Evolutionary conservation across 2,113 vertebrate genomes (phyloP).

Genomic region (Lampris megalopsis): DNA sequence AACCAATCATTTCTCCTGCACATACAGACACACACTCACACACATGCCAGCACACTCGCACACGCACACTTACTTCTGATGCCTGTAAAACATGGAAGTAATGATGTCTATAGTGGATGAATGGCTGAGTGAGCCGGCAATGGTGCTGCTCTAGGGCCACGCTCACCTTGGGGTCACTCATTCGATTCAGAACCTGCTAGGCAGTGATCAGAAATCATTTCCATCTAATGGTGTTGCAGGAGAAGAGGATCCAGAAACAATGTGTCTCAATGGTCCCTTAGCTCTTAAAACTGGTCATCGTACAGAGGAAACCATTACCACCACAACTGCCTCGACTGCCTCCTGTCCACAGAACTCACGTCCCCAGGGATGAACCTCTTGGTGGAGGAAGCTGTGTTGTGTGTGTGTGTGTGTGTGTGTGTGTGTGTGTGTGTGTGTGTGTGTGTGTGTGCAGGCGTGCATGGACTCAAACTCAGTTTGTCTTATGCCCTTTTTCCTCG

Average conservation of each 20-base stretch:
- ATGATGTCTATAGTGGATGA: constrained; percentile 71
- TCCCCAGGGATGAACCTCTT: constrained; percentile 31
- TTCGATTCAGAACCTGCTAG: constrained; percentile 68
- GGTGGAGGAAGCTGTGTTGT: not conserved
- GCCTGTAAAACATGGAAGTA: constrained; percentile 76
- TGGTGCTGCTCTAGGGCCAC: constrained; percentile 48
- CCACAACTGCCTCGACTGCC: constrained; percentile 22
- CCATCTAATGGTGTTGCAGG: constrained; percentile 57
- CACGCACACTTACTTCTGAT: constrained; percentile 55
- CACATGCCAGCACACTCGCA: not conserved
- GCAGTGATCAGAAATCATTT: constrained; percentile 75
- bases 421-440: constrained; percentile 4
- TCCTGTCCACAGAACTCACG: constrained; percentile 17
- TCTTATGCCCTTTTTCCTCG: constrained; percentile 41
- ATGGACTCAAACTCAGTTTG: constrained; percentile 38
- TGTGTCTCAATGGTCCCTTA: constrained; percentile 22
- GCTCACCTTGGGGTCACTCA: constrained; percentile 76
- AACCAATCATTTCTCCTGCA: constrained; percentile 12
- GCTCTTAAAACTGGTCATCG: constrained; percentile 33
- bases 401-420: constrained; percentile 31
- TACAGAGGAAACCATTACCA: constrained; percentile 61
- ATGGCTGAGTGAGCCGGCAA: constrained; percentile 67
- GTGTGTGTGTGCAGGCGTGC: not conserved
- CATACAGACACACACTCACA: constrained; percentile 2
- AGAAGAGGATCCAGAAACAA: constrained; percentile 33